Conservation (phyloP, 2,797 vertebrate genomes). For the Calcarius lapponicus region DNA sequence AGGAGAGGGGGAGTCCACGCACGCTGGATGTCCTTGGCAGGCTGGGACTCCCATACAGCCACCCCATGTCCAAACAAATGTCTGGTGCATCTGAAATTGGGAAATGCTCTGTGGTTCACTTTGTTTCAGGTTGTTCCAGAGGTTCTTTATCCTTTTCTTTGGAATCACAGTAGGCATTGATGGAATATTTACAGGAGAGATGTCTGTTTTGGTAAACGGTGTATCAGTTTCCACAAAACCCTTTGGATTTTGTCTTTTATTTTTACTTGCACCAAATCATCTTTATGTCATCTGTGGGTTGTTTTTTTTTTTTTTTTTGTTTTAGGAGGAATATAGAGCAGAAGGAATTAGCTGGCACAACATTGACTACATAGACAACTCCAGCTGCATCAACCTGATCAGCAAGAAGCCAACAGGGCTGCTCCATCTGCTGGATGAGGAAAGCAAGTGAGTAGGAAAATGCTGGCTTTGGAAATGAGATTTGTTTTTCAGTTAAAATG, state of each 20-base stretch:
- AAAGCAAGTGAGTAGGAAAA: conserved; percentile 92
- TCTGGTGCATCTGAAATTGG: not conserved
- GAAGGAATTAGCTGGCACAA: conserved; percentile 97
- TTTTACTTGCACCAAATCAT: not conserved
- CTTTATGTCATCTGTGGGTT: not conserved
- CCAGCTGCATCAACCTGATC: conserved; percentile 94
- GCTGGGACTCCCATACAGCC: not conserved
- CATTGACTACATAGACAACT: conserved; percentile 98
- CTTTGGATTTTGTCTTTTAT: not conserved
- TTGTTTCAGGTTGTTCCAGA: not conserved
- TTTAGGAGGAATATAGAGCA: conserved; percentile 91
- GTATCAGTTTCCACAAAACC: not conserved
- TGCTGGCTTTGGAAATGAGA: not conserved
- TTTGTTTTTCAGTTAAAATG: not conserved
- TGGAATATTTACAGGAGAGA: not conserved
- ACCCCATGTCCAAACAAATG: fast-evolving
- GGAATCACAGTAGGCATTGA: not conserved
- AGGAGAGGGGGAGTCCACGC: not conserved
- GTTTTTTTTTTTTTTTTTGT: not conserved
- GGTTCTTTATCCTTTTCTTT: not conserved
- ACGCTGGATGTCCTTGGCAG: fast-evolving
- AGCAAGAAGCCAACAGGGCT: conserved; percentile 97
- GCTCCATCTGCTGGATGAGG: conserved; percentile 97
- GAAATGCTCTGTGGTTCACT: not conserved
- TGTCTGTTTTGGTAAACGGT: not conserved